Percentiles rank a stretch among this genome's conserved stretches.
phyloP scores from a whole-genome alignment of 2,797 vertebrate genomes.

The Helarctos malayanus region DNA sequence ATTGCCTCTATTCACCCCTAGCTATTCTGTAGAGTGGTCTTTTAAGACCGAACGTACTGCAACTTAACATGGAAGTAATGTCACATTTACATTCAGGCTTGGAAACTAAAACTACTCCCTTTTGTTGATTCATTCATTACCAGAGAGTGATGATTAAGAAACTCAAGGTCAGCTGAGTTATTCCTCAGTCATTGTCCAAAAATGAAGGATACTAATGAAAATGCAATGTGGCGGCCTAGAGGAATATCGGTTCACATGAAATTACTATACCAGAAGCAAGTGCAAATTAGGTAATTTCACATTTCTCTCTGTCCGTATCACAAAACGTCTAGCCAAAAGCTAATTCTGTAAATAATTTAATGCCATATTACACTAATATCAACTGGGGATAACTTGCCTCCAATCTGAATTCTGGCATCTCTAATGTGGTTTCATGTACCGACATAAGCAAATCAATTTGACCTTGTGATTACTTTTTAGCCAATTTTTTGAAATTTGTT shows the following conservation, averaged over 20 bases:
- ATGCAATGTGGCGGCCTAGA: neutral
- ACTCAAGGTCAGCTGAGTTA: conserved; percentile 4
- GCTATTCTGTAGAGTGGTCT: conserved; percentile 48
- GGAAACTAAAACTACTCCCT: conserved; percentile 26
- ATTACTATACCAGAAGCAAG: conserved; percentile 22
- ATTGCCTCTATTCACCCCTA: neutral
- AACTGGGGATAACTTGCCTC: neutral
- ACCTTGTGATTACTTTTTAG: neutral
- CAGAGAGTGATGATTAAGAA: conserved; percentile 32
- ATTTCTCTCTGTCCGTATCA: neutral
- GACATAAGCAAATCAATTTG: neutral
- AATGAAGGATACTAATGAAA: conserved; percentile 56
- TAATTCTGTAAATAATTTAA: conserved; percentile 44
- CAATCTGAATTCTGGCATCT: neutral
- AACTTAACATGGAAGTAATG: conserved; percentile 48
- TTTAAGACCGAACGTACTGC: conserved; percentile 32
- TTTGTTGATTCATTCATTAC: conserved; percentile 41
- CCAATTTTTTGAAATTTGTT: conserved; percentile 4
- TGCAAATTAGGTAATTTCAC: neutral
- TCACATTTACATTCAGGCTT: conserved; percentile 35
- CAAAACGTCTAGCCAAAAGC: neutral
- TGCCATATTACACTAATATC: neutral
- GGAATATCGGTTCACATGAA: neutral
- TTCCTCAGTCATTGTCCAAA: conserved; percentile 47
- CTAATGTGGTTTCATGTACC: neutral